Evolutionary conservation across 2,113 vertebrate species (phyloP), one percentile per base, ranked within the genome.

Genomic region (Oenanthe melanoleuca): DNA sequence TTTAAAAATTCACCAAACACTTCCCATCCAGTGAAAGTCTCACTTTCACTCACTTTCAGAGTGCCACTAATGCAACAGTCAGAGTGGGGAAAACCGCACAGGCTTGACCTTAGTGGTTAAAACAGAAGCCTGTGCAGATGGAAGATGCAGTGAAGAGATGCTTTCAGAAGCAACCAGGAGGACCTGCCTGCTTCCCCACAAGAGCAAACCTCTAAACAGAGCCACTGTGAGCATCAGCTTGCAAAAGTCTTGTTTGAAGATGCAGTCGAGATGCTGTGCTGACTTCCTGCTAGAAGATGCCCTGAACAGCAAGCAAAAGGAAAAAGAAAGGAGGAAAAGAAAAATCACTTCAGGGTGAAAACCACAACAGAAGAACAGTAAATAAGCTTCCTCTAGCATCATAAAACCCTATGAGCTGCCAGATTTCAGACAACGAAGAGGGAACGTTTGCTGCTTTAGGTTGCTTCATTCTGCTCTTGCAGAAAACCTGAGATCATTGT

Each of bases 1-100:
- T 83, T 97, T 91, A 92, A 96, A 96, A 96, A 92, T 90, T 92
- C 85, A 88, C 82, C 60, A 60, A 74, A 64, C 31, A 8, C 50
- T 92, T 95, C 40, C 67, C 37, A 37, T 40, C 22, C 31, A 69
- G 78, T 34, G 49, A 18, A 53, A 79, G 49, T 80, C 64, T 86
- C n/a, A 15, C 50, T 93, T 78, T n/a, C 47, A 86, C 64, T 86
- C n/a, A 15, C 50, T 93, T 78, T n/a, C 47, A 86, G 47, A 86
- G 38, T 38, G 71, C 38, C 8, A 11, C 59, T 97, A 83, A 89
- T 83, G 85, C 64, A 73, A 83, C 60, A 88, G 45, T 52, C 83
- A 78, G 37, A 80, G 52, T 73, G 74, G 79, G 79, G 55, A 31
- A 73, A 67, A 88, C 23, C 74, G 74, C 47, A 53, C 24, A n/a